A percentile compares a stretch with the other conserved stretches of the same genome.
phyloP scores from a whole-genome alignment of 2,888 invertebrate species.

The Nephrotoma appendiculata region DNA sequence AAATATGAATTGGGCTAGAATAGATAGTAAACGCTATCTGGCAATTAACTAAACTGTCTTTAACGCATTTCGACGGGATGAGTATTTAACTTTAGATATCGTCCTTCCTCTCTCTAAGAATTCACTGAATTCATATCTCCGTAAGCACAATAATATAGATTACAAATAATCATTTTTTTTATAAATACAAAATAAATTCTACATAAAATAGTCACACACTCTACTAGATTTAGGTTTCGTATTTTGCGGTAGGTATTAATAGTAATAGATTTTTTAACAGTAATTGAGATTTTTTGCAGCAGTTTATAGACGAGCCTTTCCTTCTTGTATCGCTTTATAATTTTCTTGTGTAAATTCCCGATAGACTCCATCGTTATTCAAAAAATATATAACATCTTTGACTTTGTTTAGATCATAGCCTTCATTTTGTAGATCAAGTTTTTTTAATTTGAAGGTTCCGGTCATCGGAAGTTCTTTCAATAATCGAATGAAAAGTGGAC shows the following conservation, averaged over 20 bases:
- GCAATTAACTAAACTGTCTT: neutral
- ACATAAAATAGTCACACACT: neutral
- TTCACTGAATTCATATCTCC: neutral
- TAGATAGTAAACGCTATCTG: neutral
- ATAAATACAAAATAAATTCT: neutral
- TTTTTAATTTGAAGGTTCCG: conserved; percentile 87
- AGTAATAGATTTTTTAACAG: neutral
- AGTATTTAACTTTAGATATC: neutral
- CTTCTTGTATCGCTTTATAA: conserved; percentile 35
- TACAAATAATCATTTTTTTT: neutral
- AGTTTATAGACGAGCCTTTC: conserved; percentile 37
- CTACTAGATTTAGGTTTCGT: neutral
- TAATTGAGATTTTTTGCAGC: neutral
- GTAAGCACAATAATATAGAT: neutral
- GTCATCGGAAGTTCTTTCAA: conserved; percentile 65
- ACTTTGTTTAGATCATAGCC: conserved; percentile 63
- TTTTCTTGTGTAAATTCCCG: conserved; percentile 34
- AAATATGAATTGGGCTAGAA: neutral
- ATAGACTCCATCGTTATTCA: conserved; percentile 38
- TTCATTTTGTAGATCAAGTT: conserved; percentile 69
- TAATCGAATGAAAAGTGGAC: conserved; percentile 76
- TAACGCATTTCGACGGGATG: neutral
- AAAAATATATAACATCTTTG: conserved; percentile 61
- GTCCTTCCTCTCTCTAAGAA: neutral
- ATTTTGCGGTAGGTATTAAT: neutral